Evolutionary conservation across 23 tunicate genomes (phyloP), one percentile per base, ranked within the genome.

Genomic region (Corella eumyota): DNA sequence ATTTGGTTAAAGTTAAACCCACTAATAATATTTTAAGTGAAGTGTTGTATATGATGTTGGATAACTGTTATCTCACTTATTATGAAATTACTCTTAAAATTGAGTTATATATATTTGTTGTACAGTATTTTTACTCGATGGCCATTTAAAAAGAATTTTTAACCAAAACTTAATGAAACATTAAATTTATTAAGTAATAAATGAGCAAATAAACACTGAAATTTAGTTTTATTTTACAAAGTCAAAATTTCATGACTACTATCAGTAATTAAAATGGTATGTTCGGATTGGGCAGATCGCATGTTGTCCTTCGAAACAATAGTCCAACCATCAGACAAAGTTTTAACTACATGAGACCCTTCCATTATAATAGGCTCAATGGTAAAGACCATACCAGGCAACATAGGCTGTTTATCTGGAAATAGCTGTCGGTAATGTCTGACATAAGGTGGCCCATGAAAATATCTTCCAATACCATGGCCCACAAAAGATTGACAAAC

Each of bases 341-440:
- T 61, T 30, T 46, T 28, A 3, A 68, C 31, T 11, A 61, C 65
- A n/a, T 34, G 9, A 2, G 60, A 31, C 24, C 96, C 81, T 36
- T 88, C 81, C 77, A 88, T 79, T 45, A 88, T 21, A 54, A 88
- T 88, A 2, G 96, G 96, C 46, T 88, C 96, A 17, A 88, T 73
- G 2, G 96, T 88, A 44, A 88, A 78, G 0, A 69, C 61, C 88
- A 88, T 78, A 0, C 96, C 96, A 27, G 68, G 40, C 61, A 46
- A 49, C 96, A 88, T 88, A 15, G 21, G 15, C 7, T 31, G 46
- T 20, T 51, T 53, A 19, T 35, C 57, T 0, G 76, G 11, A 0
- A 25, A 61, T 1, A 23, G 28, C 17, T 58, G 62, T 25, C 31
- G n/a, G 31, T 56, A 25, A 36, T 88, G 96, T 25, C 58, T 62